phyloP scores from a whole-genome alignment of 2,888 invertebrate genomes.

The Ectemnius lituratus region DNA sequence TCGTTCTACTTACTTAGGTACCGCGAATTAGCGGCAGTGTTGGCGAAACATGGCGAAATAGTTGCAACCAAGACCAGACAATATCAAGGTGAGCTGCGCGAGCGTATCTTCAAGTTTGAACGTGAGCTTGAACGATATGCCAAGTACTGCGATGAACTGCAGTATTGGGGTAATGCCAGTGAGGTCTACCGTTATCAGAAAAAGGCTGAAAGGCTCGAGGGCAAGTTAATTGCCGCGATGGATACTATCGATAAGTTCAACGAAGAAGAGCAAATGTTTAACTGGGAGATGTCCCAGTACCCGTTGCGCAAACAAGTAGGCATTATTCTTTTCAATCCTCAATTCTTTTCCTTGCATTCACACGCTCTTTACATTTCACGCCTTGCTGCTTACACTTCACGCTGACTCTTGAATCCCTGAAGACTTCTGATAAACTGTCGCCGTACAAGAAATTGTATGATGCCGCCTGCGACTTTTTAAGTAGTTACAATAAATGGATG shows the following conservation, averaged over 20 bases:
- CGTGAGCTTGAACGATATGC: constrained; percentile 90
- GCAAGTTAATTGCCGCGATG: constrained; percentile 84
- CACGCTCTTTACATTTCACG: too few relatives aligned
- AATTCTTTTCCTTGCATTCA: background rate
- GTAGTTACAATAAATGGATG: constrained; percentile 92
- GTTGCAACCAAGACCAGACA: constrained; percentile 90
- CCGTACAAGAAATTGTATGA: constrained; percentile 95
- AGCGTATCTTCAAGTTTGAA: constrained; percentile 88
- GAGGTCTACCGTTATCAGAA: constrained; percentile 90
- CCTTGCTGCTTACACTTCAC: too few relatives aligned
- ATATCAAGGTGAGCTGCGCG: constrained; percentile 89
- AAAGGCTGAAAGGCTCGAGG: constrained; percentile 89
- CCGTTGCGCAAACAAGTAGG: constrained; percentile 86
- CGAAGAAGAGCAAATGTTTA: constrained; percentile 92
- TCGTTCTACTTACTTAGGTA: constrained; percentile 77
- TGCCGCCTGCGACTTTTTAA: constrained; percentile 90
- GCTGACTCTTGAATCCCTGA: background rate
- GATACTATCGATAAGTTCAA: constrained; percentile 92
- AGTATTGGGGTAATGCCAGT: constrained; percentile 91
- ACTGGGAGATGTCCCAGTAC: constrained; percentile 93
- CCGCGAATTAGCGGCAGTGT: constrained; percentile 87
- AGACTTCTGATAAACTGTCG: constrained; percentile 86
- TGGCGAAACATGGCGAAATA: constrained; percentile 90
- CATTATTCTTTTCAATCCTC: background rate
- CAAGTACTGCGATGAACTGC: constrained; percentile 90